phyloP scores from a whole-genome alignment of 2,113 vertebrate genomes.

The Corythoichthys intestinalis region DNA sequence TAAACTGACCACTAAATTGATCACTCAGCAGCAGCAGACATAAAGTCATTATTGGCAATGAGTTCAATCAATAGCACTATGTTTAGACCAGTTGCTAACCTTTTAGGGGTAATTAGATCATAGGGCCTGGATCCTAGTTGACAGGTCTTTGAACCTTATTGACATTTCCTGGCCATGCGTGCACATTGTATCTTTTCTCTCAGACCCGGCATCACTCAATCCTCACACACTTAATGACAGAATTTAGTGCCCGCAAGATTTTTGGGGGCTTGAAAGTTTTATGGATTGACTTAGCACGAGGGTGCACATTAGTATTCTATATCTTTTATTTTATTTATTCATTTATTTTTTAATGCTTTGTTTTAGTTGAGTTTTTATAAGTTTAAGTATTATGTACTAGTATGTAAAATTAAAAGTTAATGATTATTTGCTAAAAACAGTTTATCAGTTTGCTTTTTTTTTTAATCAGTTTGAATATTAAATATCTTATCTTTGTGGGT shows the following conservation, averaged over 20 bases:
- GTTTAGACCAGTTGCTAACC: slow-evolving; percentile 22
- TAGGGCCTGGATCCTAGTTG: slow-evolving; percentile 17
- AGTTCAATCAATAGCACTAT: slow-evolving; percentile 24
- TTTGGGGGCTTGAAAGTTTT: not conserved
- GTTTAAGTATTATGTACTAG: too few relatives aligned
- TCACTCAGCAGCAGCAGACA: slow-evolving; percentile 30
- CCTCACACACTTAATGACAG: not conserved
- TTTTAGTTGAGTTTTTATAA: not conserved
- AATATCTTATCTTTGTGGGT: too few relatives aligned
- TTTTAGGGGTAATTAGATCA: slow-evolving; percentile 34
- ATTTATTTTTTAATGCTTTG: too few relatives aligned
- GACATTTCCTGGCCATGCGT: slow-evolving; percentile 23
- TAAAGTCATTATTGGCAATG: slow-evolving; percentile 43
- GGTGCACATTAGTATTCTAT: not conserved
- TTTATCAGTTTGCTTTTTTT: too few relatives aligned
- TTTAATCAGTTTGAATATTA: too few relatives aligned
- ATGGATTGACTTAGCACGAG: not conserved
- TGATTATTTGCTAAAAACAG: too few relatives aligned
- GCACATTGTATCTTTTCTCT: not conserved
- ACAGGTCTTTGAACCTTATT: slow-evolving; percentile 5
- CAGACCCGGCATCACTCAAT: not conserved
- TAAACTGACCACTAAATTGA: slow-evolving; percentile 13
- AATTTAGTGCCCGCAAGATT: not conserved
- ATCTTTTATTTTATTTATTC: too few relatives aligned
- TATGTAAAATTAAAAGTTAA: too few relatives aligned